Percentiles rank a stretch among this genome's conserved stretches.
These are phyloP conservation scores for Thamnophis sirtalis DNA, from an alignment of 2,113 vertebrate genomes.

Conservation along the genomic window DNA sequence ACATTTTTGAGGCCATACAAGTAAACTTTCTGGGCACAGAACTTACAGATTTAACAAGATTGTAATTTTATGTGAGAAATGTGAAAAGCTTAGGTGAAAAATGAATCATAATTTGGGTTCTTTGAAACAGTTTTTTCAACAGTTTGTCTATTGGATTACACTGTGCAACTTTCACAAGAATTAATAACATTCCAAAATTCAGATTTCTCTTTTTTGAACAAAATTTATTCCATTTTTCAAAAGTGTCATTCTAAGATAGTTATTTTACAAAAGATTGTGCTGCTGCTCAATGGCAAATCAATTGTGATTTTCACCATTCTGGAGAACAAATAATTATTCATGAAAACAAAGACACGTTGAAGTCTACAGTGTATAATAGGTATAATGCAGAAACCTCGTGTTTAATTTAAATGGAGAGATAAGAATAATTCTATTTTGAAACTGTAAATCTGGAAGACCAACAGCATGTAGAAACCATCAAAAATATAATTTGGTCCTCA, in stretches of 20 bases:
- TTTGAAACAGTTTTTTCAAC: background rate
- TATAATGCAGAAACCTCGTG: constrained; percentile 53
- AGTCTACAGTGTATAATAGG: constrained; percentile 51
- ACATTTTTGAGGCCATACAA: background rate
- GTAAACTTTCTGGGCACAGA: background rate
- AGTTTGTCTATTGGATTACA: background rate
- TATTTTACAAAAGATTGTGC: constrained; percentile 43
- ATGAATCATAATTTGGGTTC: background rate
- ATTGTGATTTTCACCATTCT: constrained; percentile 44
- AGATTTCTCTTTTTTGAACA: constrained; percentile 28
- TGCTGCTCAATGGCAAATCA: constrained; percentile 47
- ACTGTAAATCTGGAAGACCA: constrained; percentile 53
- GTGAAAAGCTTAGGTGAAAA: background rate
- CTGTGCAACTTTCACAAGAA: background rate
- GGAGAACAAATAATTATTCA: constrained; percentile 60
- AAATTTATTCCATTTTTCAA: constrained; percentile 46
- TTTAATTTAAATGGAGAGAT: constrained; percentile 21
- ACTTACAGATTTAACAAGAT: background rate
- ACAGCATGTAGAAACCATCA: constrained; percentile 58
- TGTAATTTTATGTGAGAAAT: background rate
- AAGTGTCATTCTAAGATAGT: constrained; percentile 33
- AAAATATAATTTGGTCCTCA: constrained; percentile 67
- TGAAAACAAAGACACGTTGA: constrained; percentile 54
- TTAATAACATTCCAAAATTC: constrained; percentile 19
- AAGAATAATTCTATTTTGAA: constrained; percentile 27